A percentile compares a stretch with the other conserved stretches of the same genome.
phyloP scores from a whole-genome alignment of 2,888 invertebrate species.

The Morinoia aosen region DNA sequence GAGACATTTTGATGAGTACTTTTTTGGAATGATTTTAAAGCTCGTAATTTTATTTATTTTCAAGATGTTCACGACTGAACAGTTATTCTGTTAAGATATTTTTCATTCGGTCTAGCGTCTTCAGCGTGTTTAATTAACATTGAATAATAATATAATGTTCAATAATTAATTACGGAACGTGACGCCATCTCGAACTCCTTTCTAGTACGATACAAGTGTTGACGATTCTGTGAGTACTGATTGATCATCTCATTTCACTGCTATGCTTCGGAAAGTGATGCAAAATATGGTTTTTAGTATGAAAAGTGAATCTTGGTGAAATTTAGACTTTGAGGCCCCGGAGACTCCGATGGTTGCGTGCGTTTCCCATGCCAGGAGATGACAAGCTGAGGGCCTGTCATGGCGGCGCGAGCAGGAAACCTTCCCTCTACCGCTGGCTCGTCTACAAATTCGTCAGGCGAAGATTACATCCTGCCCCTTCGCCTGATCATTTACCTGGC shows the following conservation, averaged over 20 bases:
- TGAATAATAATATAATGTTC: not conserved
- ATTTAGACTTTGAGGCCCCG: not conserved
- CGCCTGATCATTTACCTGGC: constrained; percentile 23
- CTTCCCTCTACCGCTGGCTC: constrained; percentile 64
- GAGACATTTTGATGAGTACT: not conserved
- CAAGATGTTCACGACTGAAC: not conserved
- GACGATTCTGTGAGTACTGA: not conserved
- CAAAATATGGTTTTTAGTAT: not conserved
- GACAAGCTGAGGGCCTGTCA: constrained; percentile 34
- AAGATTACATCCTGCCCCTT: constrained; percentile 56
- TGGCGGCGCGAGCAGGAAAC: constrained; percentile 15
- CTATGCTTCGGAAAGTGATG: not conserved
- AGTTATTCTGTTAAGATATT: not conserved
- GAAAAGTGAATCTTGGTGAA: not conserved
- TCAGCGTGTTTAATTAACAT: not conserved
- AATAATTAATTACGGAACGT: not conserved
- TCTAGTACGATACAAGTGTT: not conserved
- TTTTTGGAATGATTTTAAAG: not conserved
- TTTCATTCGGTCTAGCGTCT: not conserved
- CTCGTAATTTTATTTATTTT: not conserved
- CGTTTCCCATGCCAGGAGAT: constrained; percentile 47
- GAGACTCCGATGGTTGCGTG: constrained; percentile 43
- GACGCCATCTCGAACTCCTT: not conserved
- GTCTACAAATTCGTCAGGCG: constrained; percentile 60
- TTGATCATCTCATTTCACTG: not conserved